Conservation (phyloP, 2,888 invertebrate species). For the Drosophila stalkeri region DNA sequence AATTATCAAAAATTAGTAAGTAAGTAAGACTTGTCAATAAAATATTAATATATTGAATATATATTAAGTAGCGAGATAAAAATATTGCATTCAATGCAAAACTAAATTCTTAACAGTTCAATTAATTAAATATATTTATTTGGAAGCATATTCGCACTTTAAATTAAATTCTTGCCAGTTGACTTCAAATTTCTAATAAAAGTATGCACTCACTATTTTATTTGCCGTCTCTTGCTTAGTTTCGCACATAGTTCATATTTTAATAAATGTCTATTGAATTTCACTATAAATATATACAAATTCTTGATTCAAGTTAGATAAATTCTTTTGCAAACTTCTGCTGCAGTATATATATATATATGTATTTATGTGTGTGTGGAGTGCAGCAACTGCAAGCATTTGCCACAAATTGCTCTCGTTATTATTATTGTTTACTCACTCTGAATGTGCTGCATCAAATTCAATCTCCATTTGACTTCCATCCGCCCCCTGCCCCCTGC, state of each 20-base stretch:
- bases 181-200: background rate
- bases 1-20: background rate
- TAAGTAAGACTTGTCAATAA: too few species aligned
- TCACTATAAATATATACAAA: background rate
- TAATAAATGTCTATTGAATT: background rate
- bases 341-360: background rate
- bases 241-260: background rate
- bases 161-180: background rate
- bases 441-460: conserved; percentile 32
- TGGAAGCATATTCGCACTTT: background rate
- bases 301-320: background rate
- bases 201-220: background rate
- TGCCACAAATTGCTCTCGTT: conserved; percentile 40
- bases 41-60: too few species aligned
- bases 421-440: conserved; percentile 60
- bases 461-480: conserved; percentile 2
- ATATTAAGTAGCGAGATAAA: too few species aligned
- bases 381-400: conserved; percentile 9
- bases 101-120: too few species aligned
- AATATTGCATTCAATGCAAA: too few species aligned
- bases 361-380: background rate
- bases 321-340: background rate
- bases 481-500: background rate
- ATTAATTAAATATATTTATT: background rate
- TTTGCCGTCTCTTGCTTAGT: background rate